Evolutionary conservation across 1,140 invertebrate genomes (phyloP).

Genomic region (Aphis craccivora): DNA sequence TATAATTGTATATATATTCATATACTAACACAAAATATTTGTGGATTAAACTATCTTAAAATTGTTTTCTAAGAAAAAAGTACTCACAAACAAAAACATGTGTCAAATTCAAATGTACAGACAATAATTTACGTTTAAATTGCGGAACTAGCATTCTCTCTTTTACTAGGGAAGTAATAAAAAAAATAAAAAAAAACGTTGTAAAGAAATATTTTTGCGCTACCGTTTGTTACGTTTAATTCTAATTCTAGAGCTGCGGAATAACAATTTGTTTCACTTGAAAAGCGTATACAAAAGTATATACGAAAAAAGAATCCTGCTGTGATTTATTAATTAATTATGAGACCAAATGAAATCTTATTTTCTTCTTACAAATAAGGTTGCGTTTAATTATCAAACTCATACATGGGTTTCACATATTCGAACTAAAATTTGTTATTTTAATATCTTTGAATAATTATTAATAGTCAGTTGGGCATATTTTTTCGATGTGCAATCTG

Average conservation of each 20-base stretch:
- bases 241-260: background rate
- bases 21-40: background rate
- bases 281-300: background rate
- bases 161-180: background rate
- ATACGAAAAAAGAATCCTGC: background rate
- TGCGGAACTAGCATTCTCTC: background rate
- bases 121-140: conserved; percentile 17
- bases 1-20: background rate
- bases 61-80: background rate
- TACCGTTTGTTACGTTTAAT: background rate
- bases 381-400: background rate
- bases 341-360: background rate
- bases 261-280: background rate
- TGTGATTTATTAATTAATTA: conserved; percentile 36
- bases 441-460: background rate
- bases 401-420: background rate
- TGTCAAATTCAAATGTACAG: background rate
- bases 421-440: background rate
- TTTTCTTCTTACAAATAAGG: background rate
- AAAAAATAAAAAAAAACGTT: background rate
- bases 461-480: background rate
- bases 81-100: background rate
- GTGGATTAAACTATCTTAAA: background rate
- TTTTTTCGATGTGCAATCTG: background rate
- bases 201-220: background rate